Evolutionary conservation across 2,113 vertebrate species (phyloP).

Genomic region (Martes martes): DNA sequence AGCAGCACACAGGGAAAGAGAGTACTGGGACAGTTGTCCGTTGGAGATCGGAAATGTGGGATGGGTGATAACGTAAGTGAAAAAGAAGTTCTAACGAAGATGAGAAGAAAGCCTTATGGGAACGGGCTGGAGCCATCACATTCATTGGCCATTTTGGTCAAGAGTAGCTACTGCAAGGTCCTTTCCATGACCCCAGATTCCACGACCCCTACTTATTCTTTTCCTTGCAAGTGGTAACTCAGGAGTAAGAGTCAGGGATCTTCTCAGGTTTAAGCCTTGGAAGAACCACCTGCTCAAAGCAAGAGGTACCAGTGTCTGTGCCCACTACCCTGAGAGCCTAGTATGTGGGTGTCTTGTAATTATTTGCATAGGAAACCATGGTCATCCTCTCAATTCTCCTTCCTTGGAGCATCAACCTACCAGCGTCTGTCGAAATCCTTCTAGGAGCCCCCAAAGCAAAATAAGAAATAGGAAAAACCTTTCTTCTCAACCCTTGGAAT

Average conservation of each 20-base stretch:
- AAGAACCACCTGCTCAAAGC: background rate
- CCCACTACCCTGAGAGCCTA: background rate
- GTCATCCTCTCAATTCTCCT: background rate
- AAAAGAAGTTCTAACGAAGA: background rate
- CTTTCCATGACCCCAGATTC: background rate
- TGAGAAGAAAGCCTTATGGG: background rate
- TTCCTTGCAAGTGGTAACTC: background rate
- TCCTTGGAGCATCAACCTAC: background rate
- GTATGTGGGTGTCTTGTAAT: fast-evolving
- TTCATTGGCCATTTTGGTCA: background rate
- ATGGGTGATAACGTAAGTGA: background rate
- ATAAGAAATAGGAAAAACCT: background rate
- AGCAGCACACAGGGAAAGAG: background rate
- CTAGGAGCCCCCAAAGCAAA: background rate
- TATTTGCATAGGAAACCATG: background rate
- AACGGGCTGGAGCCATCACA: background rate
- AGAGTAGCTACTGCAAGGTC: background rate
- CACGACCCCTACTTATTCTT: background rate
- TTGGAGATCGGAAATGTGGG: background rate
- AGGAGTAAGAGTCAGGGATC: background rate
- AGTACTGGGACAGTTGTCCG: background rate
- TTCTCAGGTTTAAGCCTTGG: background rate
- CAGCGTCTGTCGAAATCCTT: background rate
- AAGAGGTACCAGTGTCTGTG: background rate
- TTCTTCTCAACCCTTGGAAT: background rate